A percentile compares a stretch with the other conserved stretches of the same genome.
Conservation (phyloP, 2,888 invertebrate genomes). For the Zootermopsis nevadensis region DNA sequence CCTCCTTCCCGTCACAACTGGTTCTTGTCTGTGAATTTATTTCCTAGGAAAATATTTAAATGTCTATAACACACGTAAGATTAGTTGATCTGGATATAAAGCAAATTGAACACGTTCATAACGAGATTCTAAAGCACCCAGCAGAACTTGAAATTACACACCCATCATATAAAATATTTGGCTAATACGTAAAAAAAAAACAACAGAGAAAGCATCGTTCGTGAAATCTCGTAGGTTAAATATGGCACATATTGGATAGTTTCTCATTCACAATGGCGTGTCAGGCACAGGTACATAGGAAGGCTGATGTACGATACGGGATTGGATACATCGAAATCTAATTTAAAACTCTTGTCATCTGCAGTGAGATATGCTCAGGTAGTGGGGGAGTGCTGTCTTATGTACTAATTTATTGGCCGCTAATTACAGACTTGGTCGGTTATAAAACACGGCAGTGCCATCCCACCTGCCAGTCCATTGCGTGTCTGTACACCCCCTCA, state of each 20-base stretch:
- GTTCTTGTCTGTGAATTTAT: neutral
- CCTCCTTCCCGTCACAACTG: neutral
- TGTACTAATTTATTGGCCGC: constrained; percentile 49
- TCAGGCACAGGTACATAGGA: neutral
- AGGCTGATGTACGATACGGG: constrained; percentile 27
- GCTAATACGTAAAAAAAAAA: neutral
- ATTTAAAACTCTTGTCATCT: constrained; percentile 50
- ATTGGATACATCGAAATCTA: constrained; percentile 49
- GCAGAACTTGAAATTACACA: neutral
- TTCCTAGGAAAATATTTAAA: neutral
- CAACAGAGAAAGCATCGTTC: neutral
- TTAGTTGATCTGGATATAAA: neutral
- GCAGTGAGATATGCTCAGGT: constrained; percentile 35
- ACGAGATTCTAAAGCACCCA: neutral
- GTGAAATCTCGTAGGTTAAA: constrained; percentile 21
- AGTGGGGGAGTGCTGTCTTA: constrained; percentile 22
- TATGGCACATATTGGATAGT: neutral
- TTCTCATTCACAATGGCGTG: constrained; percentile 19
- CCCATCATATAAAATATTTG: constrained; percentile 23
- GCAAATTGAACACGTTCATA: neutral
- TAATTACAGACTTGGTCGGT: constrained; percentile 50
- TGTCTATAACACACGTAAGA: neutral
- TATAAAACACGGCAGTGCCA: constrained; percentile 49
- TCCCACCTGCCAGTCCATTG: constrained; percentile 49
- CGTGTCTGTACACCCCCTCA: constrained; percentile 13